These are phyloP conservation scores for Phrynocephalus versicolor DNA, from an alignment of 2,113 vertebrate species.

Conservation along the genomic window DNA sequence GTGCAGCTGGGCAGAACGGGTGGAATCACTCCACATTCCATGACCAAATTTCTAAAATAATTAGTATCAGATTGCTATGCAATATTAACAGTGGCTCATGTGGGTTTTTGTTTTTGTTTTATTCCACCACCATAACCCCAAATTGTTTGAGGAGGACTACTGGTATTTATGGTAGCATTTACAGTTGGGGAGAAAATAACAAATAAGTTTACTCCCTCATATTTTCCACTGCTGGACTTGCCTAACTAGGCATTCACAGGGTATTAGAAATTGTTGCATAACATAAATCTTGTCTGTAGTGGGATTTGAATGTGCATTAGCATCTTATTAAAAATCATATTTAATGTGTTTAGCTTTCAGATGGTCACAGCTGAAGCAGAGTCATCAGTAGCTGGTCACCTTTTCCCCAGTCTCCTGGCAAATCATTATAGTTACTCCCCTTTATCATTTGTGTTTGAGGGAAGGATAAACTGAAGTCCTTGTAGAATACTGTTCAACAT, in stretches of 20 bases:
- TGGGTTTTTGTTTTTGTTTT: background rate
- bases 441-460: background rate
- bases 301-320: constrained; percentile 7
- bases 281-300: accelerated
- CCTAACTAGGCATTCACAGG: accelerated
- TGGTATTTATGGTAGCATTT: accelerated
- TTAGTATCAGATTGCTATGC: background rate
- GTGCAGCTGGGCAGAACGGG: too few species aligned
- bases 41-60: background rate
- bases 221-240: background rate
- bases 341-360: background rate
- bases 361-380: constrained; percentile 30
- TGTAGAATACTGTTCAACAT: background rate
- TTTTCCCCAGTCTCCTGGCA: accelerated
- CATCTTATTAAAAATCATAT: constrained; percentile 39
- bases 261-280: background rate
- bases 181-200: accelerated
- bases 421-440: constrained; percentile 5
- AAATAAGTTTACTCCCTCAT: background rate
- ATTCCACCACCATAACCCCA: too few species aligned
- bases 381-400: background rate
- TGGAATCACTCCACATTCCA: background rate
- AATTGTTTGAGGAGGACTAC: background rate
- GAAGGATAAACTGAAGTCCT: background rate
- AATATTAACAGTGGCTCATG: background rate